A percentile compares a stretch with the other conserved stretches of the same genome.
These are phyloP conservation scores for Marronus borbonicus DNA, from an alignment of 2,888 invertebrate genomes.

Conservation along the genomic window DNA sequence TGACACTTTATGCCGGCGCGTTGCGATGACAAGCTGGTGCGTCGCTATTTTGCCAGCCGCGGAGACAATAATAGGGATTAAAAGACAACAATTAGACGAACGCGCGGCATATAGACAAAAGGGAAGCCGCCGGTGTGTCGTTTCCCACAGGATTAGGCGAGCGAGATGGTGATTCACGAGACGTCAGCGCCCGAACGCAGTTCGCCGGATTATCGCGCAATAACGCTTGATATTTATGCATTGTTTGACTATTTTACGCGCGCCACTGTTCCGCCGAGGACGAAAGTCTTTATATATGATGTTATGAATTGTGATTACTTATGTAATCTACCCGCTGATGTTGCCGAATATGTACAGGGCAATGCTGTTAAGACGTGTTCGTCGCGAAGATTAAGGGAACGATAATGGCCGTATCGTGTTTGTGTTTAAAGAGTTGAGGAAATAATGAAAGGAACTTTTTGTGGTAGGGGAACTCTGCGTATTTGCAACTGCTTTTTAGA, in stretches of 20 bases:
- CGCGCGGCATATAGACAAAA: conserved; percentile 58
- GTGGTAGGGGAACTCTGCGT: too few relatives aligned
- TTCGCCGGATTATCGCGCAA: conserved; percentile 50
- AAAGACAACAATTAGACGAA: conserved; percentile 68
- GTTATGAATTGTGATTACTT: conserved; percentile 42
- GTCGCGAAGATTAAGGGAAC: conserved; percentile 17
- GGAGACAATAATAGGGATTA: conserved; percentile 70
- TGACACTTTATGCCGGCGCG: conserved; percentile 59
- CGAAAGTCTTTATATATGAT: conserved; percentile 29
- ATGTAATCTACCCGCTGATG: background rate
- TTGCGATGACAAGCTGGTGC: conserved; percentile 65
- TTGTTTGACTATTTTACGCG: conserved; percentile 52
- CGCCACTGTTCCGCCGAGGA: conserved; percentile 11
- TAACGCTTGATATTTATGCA: conserved; percentile 52
- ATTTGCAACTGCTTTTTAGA: too few relatives aligned
- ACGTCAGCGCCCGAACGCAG: conserved; percentile 54
- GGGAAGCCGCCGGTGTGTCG: conserved; percentile 64
- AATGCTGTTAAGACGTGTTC: background rate
- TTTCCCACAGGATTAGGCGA: conserved; percentile 69
- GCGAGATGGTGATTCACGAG: conserved; percentile 67
- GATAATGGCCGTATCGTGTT: background rate
- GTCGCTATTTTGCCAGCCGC: conserved; percentile 66
- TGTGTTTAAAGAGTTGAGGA: background rate
- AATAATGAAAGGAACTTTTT: too few relatives aligned
- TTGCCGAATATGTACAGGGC: background rate